These are phyloP conservation scores for Cyrtonyx montezumae DNA, from an alignment of 2,113 vertebrate genomes.

Conservation along the genomic window DNA sequence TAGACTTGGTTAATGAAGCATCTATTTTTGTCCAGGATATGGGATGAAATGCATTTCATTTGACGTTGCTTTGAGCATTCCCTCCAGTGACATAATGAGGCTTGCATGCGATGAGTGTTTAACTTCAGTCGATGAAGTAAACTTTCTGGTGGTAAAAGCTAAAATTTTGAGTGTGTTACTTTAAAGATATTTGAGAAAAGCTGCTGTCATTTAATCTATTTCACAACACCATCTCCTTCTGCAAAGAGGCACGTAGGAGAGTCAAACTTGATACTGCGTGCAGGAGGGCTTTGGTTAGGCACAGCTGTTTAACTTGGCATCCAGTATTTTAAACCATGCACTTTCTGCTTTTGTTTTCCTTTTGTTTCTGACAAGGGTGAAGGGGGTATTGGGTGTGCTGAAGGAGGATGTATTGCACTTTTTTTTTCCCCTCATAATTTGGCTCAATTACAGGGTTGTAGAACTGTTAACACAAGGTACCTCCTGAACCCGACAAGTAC, in stretches of 20 bases:
- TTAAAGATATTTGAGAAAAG: neutral
- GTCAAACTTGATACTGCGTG: neutral
- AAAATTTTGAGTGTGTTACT: neutral
- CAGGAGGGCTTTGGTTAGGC: neutral
- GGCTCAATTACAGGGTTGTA: neutral
- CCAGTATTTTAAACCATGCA: neutral
- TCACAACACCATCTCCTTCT: neutral
- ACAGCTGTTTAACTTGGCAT: neutral
- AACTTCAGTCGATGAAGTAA: neutral
- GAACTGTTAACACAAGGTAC: neutral
- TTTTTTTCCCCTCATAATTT: neutral
- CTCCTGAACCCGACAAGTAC: fast-evolving
- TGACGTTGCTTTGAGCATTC: neutral
- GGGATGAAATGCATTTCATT: neutral
- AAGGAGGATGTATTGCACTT: neutral
- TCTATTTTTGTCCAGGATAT: neutral
- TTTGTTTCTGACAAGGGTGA: neutral
- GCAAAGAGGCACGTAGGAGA: fast-evolving
- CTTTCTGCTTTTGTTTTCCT: neutral
- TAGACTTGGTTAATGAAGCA: neutral
- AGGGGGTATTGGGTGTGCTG: neutral
- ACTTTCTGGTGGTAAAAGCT: neutral
- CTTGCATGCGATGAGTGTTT: neutral
- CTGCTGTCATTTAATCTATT: neutral
- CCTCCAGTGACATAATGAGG: neutral